Evolutionary conservation across 2,888 invertebrate genomes (phyloP), one percentile per base, ranked within the genome.

Genomic region (Gastrophysa polygoni): DNA sequence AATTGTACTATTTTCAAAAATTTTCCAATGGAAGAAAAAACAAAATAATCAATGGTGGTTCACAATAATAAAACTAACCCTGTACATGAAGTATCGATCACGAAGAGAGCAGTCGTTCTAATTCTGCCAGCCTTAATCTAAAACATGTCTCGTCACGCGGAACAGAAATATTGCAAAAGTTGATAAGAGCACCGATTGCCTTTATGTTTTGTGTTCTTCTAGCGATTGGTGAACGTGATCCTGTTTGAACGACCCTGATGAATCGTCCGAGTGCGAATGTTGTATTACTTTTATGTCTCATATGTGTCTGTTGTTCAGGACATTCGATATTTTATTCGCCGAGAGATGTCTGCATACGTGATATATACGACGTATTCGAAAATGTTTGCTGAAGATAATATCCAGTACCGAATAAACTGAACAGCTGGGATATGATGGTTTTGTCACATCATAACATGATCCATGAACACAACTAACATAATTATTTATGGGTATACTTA

Each of bases 111-210:
- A 29, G 32, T n/a, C n/a, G 34, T 49, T 38, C 38, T 29, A 49
- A 57, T 49, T 49, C 20, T 29, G 28, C 57, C 32, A 29, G 47
- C 56, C 47, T 48, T 48, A 48, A 48, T 48, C 49, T 48, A 10
- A n/a, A 17, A 14, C 49, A 43, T 34, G 49, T 57, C 49, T 14
- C 24, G 7, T n/a, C 20, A 20, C 24, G 24, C 24, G 24, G 24
- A 24, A 24, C 24, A 7, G 7, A 24, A 7, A 14, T 38, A 38
- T 38, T 38, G 38, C 38, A 14, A 38, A 38, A 38, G 38, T 38
- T 38, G 38, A 38, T 38, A 14, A 38, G 38, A 38, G 38, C 4
- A 38, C 14, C n/a, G 6, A 38, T 38, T 10, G 38, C 11, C 6
- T 38, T 38, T 38, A 38, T 38, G 38, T 14, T 32, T 10, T 10